phyloP scores from a whole-genome alignment of 2,113 vertebrate genomes.

The Vulpes ferrilata region DNA sequence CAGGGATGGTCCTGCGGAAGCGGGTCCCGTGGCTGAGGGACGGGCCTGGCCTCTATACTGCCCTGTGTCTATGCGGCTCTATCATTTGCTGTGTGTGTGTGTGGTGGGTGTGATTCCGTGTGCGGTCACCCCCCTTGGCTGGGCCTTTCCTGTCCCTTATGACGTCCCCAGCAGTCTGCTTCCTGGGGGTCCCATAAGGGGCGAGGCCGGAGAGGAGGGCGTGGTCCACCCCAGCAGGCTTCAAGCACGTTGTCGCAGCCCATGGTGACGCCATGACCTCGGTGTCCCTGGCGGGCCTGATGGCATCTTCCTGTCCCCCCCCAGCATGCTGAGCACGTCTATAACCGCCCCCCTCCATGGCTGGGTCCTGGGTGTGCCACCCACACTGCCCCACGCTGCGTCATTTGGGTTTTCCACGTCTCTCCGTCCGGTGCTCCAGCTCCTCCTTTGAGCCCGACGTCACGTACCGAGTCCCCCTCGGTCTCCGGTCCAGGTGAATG shows the following conservation, averaged over 20 bases:
- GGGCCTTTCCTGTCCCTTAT: not conserved
- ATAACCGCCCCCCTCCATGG: rapidly evolving
- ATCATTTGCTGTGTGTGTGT: not conserved
- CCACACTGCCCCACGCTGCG: rapidly evolving
- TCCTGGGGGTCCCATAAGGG: too few species aligned
- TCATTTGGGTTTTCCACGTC: not conserved
- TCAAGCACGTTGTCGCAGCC: not conserved
- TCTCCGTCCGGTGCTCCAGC: not conserved
- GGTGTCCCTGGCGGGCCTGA: rapidly evolving
- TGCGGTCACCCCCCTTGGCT: not conserved
- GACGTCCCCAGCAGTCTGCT: not conserved
- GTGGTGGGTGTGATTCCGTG: not conserved
- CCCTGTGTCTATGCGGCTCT: not conserved
- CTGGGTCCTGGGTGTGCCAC: not conserved
- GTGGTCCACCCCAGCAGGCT: not conserved
- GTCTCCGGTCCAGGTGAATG: not conserved
- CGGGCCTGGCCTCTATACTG: not conserved
- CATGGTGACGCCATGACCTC: not conserved
- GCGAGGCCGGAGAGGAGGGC: rapidly evolving
- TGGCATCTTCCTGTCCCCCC: not conserved
- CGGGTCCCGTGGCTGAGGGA: not conserved
- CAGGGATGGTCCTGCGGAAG: not conserved
- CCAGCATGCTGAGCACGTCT: rapidly evolving
- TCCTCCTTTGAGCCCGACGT: not conserved
- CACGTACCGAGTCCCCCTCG: not conserved